Evolutionary conservation across 2,113 vertebrate species (phyloP), one percentile per base, ranked within the genome.

Genomic region (Heloderma charlesbogerti): DNA sequence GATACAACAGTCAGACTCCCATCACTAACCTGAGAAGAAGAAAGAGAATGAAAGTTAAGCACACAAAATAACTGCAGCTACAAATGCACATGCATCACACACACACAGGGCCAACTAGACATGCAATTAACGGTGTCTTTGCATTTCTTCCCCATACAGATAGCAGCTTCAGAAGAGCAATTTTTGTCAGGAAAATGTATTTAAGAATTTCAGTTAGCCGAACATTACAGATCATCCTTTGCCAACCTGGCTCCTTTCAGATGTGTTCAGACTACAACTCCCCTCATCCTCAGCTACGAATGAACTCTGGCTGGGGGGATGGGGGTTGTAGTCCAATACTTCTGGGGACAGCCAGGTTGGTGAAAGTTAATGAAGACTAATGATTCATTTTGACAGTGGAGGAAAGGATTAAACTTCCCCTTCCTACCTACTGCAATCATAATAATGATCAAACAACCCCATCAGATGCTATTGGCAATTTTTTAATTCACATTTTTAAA

Each of bases 1-100:
- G 98, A 98, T 22, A 97, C 97, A 95, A 99, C 98, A 0, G 98
- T 99, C 83, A 99, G 95, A 95, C 98, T 99, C 90, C 99, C 99
- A 6, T 99, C 99, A 10, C 98, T 98, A 92, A 99, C 98, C 99
- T 98, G 97, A 69, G 16, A 67, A 89, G 57, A 18, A 63, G 34
- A 18, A n/a, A 31, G 31, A 72, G 54, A 22, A 63, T 0, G 16
- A 54, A 75, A n/a, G 29, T 67, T 88, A 43, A 37, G 3, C 25
- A 45, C 71, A 22, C 20, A 43, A 27, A 71, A 31, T 7, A 45
- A 71, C 1, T 37, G 45, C 63, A 81, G 31, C 22, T 20, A 71
- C 71, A 77, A 77, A 87, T 31, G 22, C 20, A 4, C 20, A n/a
- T 6, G 37, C n/a, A n/a, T n/a, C 31, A 79, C 6, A 22, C 40